These are phyloP conservation scores for Chydorus sphaericus DNA, from an alignment of 2,888 invertebrate genomes.

Conservation along the genomic window DNA sequence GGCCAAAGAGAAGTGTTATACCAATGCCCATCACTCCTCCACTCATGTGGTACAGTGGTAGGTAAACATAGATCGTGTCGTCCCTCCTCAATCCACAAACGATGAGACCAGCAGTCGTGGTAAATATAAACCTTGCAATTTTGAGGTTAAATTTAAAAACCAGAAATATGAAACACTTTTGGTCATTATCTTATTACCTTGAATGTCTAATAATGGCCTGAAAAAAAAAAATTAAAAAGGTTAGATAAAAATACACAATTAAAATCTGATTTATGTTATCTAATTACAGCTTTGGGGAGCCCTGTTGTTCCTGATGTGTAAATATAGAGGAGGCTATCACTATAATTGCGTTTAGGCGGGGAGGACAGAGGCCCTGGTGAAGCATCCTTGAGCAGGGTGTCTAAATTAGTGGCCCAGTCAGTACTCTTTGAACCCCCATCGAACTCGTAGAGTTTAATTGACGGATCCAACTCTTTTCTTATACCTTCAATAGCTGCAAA, in stretches of 20 bases:
- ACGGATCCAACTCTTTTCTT: too few species aligned
- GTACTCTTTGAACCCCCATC: constrained; percentile 20
- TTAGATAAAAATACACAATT: not conserved
- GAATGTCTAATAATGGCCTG: too few species aligned
- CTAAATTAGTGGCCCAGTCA: constrained; percentile 43
- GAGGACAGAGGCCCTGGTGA: constrained; percentile 37
- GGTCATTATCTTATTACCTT: too few species aligned
- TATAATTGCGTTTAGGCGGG: constrained; percentile 44
- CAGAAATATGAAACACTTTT: too few species aligned
- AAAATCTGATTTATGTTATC: too few species aligned
- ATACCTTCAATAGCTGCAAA: too few species aligned
- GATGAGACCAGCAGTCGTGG: constrained; percentile 24
- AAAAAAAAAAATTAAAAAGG: too few species aligned
- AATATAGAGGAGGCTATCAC: constrained; percentile 76
- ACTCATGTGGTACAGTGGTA: constrained; percentile 43
- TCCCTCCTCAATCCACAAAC: constrained; percentile 26
- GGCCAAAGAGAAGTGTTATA: constrained; percentile 30
- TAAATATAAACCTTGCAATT: constrained; percentile 17
- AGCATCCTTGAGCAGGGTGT: constrained; percentile 41
- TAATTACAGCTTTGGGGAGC: constrained; percentile 40
- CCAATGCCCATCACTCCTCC: constrained; percentile 38
- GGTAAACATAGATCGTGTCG: constrained; percentile 39
- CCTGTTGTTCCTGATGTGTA: constrained; percentile 99
- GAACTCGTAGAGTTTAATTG: too few species aligned
- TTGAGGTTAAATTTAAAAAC: too few species aligned